Evolutionary conservation across 1,140 invertebrate genomes (phyloP), one percentile per base, ranked within the genome.

Genomic region (Zophobas atratus): DNA sequence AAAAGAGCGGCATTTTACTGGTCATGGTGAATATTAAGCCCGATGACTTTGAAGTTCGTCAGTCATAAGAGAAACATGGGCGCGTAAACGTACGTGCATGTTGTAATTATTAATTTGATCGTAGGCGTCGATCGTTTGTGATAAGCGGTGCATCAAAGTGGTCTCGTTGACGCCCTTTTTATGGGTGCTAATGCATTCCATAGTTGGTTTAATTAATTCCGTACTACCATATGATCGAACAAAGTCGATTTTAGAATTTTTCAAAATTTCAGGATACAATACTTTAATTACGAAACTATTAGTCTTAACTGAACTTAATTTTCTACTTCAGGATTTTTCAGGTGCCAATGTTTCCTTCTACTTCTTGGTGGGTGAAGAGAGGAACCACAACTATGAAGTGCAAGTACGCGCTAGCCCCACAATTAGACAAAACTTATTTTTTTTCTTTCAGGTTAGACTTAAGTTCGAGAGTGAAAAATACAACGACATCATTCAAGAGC

Each of bases 401-500:
- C 82, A 38, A 63, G 33, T 35, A 53, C 32, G 33, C 43, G 38
- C 6, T 6, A 67, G 43, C 1, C n/a, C 3, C 32, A 67, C 20
- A 20, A 6, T 67, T 67, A 67, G 20, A 41, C 39, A 43, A 33
- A 2, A 63, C 32, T 0, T 39, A 57, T 20, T 73, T 75, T n/a
- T 1, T 57, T 33, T 73, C 46, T 81, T 78, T 63, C 48, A 82
- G 79, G 57, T 76, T 6, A 70, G 72, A 20, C 36, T 82, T 43
- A 57, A 70, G 20, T 33, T 35, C 1, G 93, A 94, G 82, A 90
- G 87, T 51, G 85, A 90, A 1, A 86, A 87, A 36, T 92, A 92
- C 81, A 90, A 92, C 39, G 97, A 99, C 86, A 92, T 99, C n/a
- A 93, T 99, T 43, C 94, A 97, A 87, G 96, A 97, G 85, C 91